phyloP scores from a whole-genome alignment of 1,140 invertebrate genomes.

The Pachyrhynchus sulphureomaculatus region DNA sequence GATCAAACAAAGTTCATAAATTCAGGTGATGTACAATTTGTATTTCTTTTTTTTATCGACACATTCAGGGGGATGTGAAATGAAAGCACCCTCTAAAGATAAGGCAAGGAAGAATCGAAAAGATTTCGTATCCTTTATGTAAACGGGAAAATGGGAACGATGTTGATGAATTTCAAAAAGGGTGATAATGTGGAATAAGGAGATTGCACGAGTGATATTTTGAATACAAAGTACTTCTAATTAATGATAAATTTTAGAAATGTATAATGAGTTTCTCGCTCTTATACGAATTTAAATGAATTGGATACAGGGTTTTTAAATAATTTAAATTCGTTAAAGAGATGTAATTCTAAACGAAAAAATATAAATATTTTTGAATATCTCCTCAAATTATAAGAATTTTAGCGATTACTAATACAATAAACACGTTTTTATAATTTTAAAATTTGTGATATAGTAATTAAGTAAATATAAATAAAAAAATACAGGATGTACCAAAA shows the following conservation, averaged over 20 bases:
- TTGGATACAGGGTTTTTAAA: background rate
- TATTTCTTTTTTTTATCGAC: constrained; percentile 8
- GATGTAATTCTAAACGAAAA: too few species aligned
- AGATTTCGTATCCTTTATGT: constrained; percentile 8
- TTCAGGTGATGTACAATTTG: constrained; percentile 12
- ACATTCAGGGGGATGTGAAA: background rate
- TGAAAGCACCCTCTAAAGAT: constrained; percentile 3
- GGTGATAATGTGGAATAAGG: constrained; percentile 17
- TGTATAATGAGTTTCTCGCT: background rate
- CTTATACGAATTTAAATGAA: background rate
- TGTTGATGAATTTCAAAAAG: constrained; percentile 17
- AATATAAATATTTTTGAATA: constrained; percentile 15
- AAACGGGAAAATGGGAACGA: constrained; percentile 5
- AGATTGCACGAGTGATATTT: constrained; percentile 4
- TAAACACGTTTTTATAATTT: too few species aligned
- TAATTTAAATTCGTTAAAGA: too few species aligned
- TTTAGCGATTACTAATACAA: too few species aligned
- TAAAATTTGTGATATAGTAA: too few species aligned
- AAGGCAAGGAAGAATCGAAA: constrained; percentile 8
- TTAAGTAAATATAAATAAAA: too few species aligned
- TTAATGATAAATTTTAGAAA: constrained; percentile 19
- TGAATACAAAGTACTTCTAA: constrained; percentile 16
- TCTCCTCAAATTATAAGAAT: too few species aligned
- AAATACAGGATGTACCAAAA: too few species aligned
- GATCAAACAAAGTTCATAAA: constrained; percentile 19